Conservation (phyloP, 1,140 invertebrate species). For the Choristoneura fumiferana region DNA sequence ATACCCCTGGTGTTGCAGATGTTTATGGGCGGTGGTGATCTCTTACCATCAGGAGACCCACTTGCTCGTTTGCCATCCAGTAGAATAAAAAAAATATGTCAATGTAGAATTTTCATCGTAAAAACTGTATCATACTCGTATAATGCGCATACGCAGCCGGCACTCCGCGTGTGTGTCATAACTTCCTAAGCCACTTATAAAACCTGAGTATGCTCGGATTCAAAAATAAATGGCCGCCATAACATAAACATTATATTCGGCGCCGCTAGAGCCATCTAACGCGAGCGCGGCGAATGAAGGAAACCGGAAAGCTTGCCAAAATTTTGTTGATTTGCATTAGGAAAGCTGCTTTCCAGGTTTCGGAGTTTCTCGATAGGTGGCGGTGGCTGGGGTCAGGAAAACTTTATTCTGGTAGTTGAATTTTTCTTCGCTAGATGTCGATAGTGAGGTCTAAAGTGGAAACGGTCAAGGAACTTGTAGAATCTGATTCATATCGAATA, state of each 20-base stretch:
- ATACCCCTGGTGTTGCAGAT: no score
- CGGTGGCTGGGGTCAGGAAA: conserved; percentile 1
- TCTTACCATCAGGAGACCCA: no score
- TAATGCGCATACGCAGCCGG: conserved; percentile 28
- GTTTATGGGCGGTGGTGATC: no score
- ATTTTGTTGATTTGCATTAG: conserved; percentile 20
- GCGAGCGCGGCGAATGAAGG: not conserved
- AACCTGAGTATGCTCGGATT: conserved; percentile 39
- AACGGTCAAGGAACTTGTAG: no score
- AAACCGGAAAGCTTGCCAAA: conserved; percentile 30
- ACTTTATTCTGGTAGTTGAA: no score
- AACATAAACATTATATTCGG: conserved; percentile 35
- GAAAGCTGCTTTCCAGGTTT: conserved; percentile 22
- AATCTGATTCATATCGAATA: no score
- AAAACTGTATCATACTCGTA: conserved; percentile 46
- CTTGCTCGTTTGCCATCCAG: no score
- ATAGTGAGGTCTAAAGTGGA: no score
- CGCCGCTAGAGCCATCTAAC: conserved; percentile 48
- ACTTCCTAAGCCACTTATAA: conserved; percentile 62
- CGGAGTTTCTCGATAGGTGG: conserved; percentile 30
- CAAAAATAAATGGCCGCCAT: conserved; percentile 63
- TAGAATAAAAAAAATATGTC: no score
- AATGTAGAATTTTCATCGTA: not conserved
- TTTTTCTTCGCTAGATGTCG: no score
- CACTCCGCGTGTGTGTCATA: conserved; percentile 50